These are phyloP conservation scores for Mionectes olivaceus DNA, from an alignment of 2,797 vertebrate species.

Conservation along the genomic window DNA sequence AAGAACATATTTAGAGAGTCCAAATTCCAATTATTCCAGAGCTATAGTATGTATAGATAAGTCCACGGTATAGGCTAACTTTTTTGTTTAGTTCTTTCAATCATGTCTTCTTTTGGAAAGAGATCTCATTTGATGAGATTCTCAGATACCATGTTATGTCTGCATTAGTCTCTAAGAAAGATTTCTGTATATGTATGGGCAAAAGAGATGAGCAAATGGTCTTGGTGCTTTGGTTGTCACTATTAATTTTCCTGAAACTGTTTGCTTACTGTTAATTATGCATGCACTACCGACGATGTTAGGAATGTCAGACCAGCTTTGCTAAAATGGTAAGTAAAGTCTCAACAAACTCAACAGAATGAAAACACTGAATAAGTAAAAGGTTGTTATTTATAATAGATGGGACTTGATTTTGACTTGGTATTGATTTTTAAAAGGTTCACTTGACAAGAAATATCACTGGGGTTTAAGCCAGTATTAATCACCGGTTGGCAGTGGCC, in stretches of 20 bases:
- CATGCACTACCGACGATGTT: background rate
- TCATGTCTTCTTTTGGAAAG: background rate
- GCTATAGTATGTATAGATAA: background rate
- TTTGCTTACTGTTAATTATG: constrained; percentile 34
- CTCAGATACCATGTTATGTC: background rate
- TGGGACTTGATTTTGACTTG: background rate
- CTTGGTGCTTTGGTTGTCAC: background rate
- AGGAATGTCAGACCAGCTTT: constrained; percentile 14
- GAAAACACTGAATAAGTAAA: constrained; percentile 39
- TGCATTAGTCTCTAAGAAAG: background rate
- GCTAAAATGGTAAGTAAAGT: constrained; percentile 24
- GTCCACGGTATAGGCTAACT: background rate
- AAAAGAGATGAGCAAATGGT: background rate
- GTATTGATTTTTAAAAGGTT: constrained; percentile 37
- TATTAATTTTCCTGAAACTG: constrained; percentile 40
- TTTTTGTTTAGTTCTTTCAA: background rate
- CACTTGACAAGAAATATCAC: constrained; percentile 24
- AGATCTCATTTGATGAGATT: background rate
- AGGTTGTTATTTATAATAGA: constrained; percentile 40
- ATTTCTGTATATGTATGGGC: background rate
- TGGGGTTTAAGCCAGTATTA: constrained; percentile 11
- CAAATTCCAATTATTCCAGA: background rate
- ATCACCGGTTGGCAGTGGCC: background rate
- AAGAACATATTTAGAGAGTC: background rate
- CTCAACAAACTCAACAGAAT: constrained; percentile 30